Evolutionary conservation across 2,888 invertebrate species (phyloP), one percentile per base, ranked within the genome.

Genomic region (Scaptomyza cyrtandrae): DNA sequence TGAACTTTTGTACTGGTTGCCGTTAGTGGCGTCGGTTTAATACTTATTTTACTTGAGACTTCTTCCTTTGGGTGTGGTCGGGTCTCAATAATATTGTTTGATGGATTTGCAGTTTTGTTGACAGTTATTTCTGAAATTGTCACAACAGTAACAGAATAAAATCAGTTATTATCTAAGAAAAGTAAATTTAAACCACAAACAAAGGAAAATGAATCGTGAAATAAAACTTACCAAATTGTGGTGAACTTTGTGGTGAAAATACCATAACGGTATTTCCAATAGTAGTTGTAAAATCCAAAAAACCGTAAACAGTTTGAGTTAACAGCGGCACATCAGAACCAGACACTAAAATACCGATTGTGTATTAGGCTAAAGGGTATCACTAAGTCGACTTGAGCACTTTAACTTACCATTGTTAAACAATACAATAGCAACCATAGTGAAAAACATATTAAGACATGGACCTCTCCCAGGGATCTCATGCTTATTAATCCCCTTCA

Each of bases 261-360:
- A 98, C 96, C 97, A 98, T 98, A 56, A 98, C 96, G 13, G 98
- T 98, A 91, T 97, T 97, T 71, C 97, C 98, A 87, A 98, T 97
- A 4, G 97, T 98, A 0, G 98, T 98, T 55, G 97, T 97, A 92
- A 98, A 98, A 92, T 98, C 98, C 79, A 98, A 93, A 92, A 98
- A 98, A 58, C 98, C 98, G 89, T 98, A 98, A 52, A 98, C 98
- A 0, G 98, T 98, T 93, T 98, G 97, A 19, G 98, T 98, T 73
- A 96, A 93, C 77, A 95, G 93, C 44, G 64, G 68, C 6, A 46
- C 35, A 39, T 84, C 77, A 33, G 63, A 64, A 37, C 60, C 63
- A 19, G 67, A 61, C 29, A 66, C 84, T 85, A 54, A 31, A 67
- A 77, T 46, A n/a, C 37, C n/a, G 45, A 24, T 19, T 35, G 24